Conservation (phyloP, 2,113 vertebrate species). For the Numida meleagris region DNA sequence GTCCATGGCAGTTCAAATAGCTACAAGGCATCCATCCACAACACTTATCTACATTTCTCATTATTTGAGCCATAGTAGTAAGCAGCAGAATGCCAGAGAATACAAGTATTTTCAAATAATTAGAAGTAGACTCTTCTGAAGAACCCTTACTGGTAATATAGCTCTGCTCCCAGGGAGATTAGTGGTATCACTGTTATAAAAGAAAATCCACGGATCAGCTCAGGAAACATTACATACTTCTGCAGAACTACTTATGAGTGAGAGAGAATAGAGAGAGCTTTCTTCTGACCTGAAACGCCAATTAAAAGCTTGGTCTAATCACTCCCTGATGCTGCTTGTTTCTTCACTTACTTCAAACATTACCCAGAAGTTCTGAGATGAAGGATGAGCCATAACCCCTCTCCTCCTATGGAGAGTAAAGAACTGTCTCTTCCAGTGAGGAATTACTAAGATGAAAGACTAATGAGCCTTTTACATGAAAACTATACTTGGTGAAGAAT, state of each 20-base stretch:
- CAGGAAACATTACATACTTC: background rate
- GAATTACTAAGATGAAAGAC: background rate
- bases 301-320: background rate
- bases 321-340: background rate
- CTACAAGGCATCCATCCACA: background rate
- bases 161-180: background rate
- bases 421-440: background rate
- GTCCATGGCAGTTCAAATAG: background rate
- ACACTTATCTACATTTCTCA: background rate
- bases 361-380: background rate
- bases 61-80: background rate
- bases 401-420: background rate
- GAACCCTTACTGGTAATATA: background rate
- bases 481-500: background rate
- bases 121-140: background rate
- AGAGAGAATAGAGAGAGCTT: background rate
- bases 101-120: background rate
- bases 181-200: background rate
- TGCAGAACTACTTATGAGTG: background rate
- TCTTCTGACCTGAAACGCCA: background rate
- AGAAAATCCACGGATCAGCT: background rate
- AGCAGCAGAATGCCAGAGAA: background rate
- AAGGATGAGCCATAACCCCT: rapidly evolving
- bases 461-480: background rate
- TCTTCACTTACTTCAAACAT: background rate